Conservation (phyloP, 2,113 vertebrate genomes). For the Sander vitreus region DNA sequence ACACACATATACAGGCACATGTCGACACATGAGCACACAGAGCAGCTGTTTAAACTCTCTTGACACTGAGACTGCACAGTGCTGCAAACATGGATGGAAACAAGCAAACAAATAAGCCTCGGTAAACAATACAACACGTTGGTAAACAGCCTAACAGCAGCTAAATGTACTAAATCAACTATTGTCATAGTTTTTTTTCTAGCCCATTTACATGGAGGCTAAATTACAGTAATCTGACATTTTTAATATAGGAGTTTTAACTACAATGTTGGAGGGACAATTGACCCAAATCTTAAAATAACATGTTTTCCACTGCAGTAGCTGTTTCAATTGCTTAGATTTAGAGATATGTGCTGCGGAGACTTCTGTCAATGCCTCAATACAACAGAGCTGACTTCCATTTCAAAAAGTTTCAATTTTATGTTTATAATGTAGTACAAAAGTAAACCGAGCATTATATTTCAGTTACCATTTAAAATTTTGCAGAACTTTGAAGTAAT, state of each 20-base stretch:
- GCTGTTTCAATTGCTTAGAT: neutral
- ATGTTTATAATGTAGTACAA: neutral
- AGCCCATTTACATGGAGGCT: neutral
- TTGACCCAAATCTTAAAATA: neutral
- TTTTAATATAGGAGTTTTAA: neutral
- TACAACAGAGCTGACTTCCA: neutral
- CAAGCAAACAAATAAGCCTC: constrained; percentile 39
- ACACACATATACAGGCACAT: constrained; percentile 37
- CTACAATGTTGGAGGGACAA: neutral
- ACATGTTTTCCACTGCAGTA: neutral
- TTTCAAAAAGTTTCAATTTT: neutral
- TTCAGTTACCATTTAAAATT: no score
- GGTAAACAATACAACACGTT: constrained; percentile 27
- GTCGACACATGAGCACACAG: constrained; percentile 45
- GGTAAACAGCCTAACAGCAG: constrained; percentile 1
- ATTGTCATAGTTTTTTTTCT: neutral
- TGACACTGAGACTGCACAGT: constrained; percentile 22
- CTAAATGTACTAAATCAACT: constrained; percentile 3
- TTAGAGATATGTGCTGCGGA: neutral
- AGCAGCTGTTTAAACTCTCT: constrained; percentile 79
- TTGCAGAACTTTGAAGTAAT: no score
- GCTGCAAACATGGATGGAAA: constrained; percentile 46
- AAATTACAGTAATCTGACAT: neutral
- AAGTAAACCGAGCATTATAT: neutral
- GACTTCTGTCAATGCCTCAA: neutral